phyloP scores from a whole-genome alignment of 92 coral and sea anemone genomes.

The Muricea muricata region DNA sequence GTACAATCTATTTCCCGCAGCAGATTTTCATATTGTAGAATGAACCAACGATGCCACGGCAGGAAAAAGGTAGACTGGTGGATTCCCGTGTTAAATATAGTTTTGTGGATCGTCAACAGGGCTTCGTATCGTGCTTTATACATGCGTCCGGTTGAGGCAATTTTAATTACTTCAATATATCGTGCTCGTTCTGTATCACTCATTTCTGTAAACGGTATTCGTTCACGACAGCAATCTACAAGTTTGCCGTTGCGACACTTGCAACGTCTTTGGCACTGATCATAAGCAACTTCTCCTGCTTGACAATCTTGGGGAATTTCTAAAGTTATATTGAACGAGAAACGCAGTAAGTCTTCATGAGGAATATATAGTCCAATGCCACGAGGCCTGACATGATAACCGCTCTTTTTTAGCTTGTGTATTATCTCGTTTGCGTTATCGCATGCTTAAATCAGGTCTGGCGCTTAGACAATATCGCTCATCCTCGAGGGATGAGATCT shows the following conservation, averaged over 20 bases:
- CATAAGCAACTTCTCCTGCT: slow-evolving; percentile 45
- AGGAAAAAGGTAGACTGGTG: slow-evolving; percentile 71
- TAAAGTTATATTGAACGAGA: neutral
- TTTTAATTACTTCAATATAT: slow-evolving; percentile 69
- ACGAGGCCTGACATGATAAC: no score
- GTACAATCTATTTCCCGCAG: slow-evolving; percentile 76
- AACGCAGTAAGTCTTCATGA: no score
- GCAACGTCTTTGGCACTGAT: slow-evolving; percentile 79
- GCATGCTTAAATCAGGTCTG: no score
- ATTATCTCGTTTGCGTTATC: no score
- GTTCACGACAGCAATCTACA: slow-evolving; percentile 75
- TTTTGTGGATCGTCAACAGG: slow-evolving; percentile 50
- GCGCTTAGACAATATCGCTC: no score
- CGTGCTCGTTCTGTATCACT: slow-evolving; percentile 70
- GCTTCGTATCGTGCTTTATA: slow-evolving; percentile 69
- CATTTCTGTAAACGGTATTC: slow-evolving; percentile 86
- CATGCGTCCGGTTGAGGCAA: slow-evolving; percentile 62
- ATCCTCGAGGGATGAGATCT: no score
- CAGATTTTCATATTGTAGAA: slow-evolving; percentile 81
- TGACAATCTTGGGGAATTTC: slow-evolving; percentile 10
- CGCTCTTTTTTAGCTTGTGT: no score
- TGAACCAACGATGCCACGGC: slow-evolving; percentile 91
- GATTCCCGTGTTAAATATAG: slow-evolving; percentile 66
- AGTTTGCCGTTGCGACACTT: slow-evolving; percentile 64
- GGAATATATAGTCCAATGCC: no score